Evolutionary conservation across 64 coral and sea anemone species (phyloP), one percentile per base, ranked within the genome.

Genomic region (Pocillopora verrucosa): DNA sequence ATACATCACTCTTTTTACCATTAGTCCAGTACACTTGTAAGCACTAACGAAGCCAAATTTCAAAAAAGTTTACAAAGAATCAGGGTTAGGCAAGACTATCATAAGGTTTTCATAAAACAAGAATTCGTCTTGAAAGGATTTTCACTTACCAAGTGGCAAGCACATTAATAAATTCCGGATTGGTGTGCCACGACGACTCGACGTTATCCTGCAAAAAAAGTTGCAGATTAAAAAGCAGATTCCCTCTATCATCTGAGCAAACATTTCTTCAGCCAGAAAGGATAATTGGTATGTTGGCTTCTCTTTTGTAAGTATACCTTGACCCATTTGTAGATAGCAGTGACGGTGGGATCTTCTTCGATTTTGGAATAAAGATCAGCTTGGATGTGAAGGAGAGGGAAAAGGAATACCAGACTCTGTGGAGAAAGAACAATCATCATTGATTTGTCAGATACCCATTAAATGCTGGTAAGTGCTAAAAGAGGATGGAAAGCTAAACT

Each of bases 271-370:
- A 4, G 41, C 7, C 41, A 51, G 3, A 51, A 51, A 51, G 3
- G 41, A 51, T 3, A 51, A 51, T 51, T 51, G 0, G 41, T 51
- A 51, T 51, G 41, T 51, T 3, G 41, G 41, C 41, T 51, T 51
- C 41, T 51, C 41, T 51, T 51, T 51, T 4, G 24, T 17, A 1
- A 22, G 5, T 67, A 17, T 58, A 96, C 95, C 88, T 99, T 99
- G 58, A 99, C 95, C 97, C 97, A 99, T 67, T 99, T 99, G 59
- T 99, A 99, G 56, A 99, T 70, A n/a, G 94, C 67, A 13, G 93
- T 91, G 16, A 94, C 90, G n/a, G 76, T 95, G 25, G 93, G 79
- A 76, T 99, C 94, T 74, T 93, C 91, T 88, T 95, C 89, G 15
- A 99, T 90, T 69, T 95, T 95, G 62, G 84, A 88, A 86, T 87